Conservation (phyloP, 2,113 vertebrate species). For the Xiphorhynchus elegans region DNA sequence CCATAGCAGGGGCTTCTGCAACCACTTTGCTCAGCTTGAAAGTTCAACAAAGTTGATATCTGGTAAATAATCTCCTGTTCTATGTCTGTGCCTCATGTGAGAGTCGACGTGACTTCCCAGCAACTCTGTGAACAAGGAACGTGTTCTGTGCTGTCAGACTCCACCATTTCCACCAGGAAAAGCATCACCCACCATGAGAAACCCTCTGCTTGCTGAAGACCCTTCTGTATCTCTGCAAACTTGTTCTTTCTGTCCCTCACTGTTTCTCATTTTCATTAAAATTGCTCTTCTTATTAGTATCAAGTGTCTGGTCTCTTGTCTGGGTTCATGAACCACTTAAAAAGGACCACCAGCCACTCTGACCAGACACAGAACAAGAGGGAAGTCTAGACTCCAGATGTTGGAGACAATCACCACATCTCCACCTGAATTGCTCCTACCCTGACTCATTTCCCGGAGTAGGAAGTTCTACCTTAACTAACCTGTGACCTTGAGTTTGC, state of each 20-base stretch:
- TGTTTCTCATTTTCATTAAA: not conserved
- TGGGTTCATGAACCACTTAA: fast-evolving
- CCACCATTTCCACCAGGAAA: not conserved
- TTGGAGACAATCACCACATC: not conserved
- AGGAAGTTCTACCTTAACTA: not conserved
- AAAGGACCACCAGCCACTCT: not conserved
- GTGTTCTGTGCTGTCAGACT: not conserved
- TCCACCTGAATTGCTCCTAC: not conserved
- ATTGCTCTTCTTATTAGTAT: not conserved
- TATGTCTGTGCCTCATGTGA: not conserved
- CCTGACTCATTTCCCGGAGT: not conserved
- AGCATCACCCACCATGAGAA: fast-evolving
- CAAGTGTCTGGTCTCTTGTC: not conserved
- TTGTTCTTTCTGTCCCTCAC: not conserved
- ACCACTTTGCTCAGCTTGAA: not conserved
- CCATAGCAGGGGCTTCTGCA: not conserved
- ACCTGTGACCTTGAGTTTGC: not conserved
- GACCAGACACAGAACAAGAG: not conserved
- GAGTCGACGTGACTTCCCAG: not conserved
- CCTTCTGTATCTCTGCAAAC: not conserved
- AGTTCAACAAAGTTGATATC: not conserved
- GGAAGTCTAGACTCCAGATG: not conserved
- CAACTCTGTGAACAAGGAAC: not conserved
- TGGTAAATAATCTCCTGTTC: not conserved
- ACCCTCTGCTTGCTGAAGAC: not conserved